Evolutionary conservation across 2,888 invertebrate species (phyloP).

Genomic region (Cataglyphis cursor): DNA sequence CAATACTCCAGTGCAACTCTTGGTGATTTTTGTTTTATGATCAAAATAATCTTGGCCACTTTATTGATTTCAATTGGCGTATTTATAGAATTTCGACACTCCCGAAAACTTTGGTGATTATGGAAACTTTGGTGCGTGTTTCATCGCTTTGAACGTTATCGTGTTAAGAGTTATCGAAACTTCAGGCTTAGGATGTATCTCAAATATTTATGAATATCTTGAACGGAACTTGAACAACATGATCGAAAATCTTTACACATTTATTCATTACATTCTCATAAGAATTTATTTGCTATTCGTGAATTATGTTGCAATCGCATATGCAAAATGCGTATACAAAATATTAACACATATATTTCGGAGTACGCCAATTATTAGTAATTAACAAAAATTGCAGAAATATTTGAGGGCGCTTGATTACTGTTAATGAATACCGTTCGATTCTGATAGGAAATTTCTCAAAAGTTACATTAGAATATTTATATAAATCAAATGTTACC

Average conservation of each 20-base stretch:
- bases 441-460: conserved; percentile 40
- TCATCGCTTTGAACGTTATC: conserved; percentile 49
- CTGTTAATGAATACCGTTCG: conserved; percentile 24
- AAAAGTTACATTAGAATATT: conserved; percentile 42
- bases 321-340: neutral
- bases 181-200: conserved; percentile 45
- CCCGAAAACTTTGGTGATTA: conserved; percentile 47
- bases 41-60: conserved; percentile 29
- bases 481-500: conserved; percentile 21
- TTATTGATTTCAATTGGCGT: conserved; percentile 38
- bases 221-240: conserved; percentile 25
- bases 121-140: conserved; percentile 45
- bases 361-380: conserved; percentile 32
- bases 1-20: neutral
- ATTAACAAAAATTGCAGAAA: neutral
- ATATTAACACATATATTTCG: neutral
- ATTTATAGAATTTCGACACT: conserved; percentile 14
- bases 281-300: neutral
- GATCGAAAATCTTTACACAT: neutral
- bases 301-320: neutral
- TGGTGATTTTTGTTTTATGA: conserved; percentile 1
- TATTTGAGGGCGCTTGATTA: neutral
- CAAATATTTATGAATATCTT: conserved; percentile 44
- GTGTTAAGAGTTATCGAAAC: conserved; percentile 51
- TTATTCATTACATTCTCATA: neutral